Conservation (phyloP, 2,797 vertebrate genomes). For the Scyliorhinus canicula region DNA sequence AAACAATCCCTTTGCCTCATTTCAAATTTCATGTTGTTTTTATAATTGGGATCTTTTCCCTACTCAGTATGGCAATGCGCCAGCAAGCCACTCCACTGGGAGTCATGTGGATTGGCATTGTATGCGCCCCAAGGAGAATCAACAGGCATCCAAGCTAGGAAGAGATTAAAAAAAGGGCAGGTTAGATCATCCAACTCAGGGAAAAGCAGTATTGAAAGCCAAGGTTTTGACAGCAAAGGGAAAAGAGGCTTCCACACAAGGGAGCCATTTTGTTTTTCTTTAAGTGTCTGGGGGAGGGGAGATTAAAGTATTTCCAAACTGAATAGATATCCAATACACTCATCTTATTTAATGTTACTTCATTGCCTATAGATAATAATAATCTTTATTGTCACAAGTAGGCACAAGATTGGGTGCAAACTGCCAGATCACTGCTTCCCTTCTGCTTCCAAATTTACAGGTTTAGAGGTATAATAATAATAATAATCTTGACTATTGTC, state of each 20-base stretch:
- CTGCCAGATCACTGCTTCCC: neutral
- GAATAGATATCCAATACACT: neutral
- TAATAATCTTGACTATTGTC: too few species aligned
- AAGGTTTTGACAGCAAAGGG: neutral
- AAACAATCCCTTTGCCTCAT: neutral
- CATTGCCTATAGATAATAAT: neutral
- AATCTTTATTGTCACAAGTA: too few species aligned
- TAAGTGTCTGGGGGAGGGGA: neutral
- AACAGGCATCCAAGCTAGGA: neutral
- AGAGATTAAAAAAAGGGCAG: neutral
- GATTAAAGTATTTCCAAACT: neutral
- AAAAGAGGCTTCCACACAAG: neutral
- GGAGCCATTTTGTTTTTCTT: neutral
- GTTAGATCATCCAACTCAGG: neutral
- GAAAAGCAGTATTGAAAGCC: neutral
- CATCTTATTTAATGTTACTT: neutral
- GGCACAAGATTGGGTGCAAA: neutral
- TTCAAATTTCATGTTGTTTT: neutral
- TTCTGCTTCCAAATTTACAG: neutral
- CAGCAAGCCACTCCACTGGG: neutral
- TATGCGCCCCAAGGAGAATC: neutral
- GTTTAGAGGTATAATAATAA: too few species aligned
- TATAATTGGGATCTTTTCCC: neutral
- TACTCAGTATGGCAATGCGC: neutral
- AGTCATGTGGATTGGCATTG: neutral